Base-by-base conservation (phyloP, 1,140 invertebrate species). In the Drosophila nikananu region DNA sequence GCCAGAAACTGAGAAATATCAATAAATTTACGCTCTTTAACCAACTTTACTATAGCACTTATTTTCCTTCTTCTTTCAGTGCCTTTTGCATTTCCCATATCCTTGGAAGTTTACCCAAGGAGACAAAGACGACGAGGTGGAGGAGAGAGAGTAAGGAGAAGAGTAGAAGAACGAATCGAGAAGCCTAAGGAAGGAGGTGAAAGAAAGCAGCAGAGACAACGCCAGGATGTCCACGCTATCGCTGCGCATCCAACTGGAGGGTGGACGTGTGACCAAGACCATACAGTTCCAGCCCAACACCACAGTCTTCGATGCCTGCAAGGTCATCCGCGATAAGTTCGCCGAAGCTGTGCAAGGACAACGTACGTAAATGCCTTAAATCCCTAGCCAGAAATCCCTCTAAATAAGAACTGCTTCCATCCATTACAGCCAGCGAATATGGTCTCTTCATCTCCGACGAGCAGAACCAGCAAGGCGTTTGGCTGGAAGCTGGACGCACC, bases 281-380 rank as follows among this genome's bases (percentile, higher is more conserved):
- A 99, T 99, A 95, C 98, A 99, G 94, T 99, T 99, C 93, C 97
- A 99, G 93, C 97, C 98, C 15, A 96, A 97, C 81, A 99, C 97
- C 52, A 96, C 96, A 55, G 97, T 99, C 39, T 98, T 97, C 94
- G 98, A 99, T 94, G 98, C 98, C 7, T 99, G 98, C 93, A 95
- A 96, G 92, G 96, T 99, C 80, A 99, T 99, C 83, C 94, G 98
- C 75, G 98, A 99, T 93, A 99, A 99, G 94, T 96, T 99, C 49
- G 94, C 96, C 7, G 98, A 99, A 93, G 96, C 96, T 19, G 97
- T 96, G 89, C 94, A 96, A 78, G 97, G 96, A 83, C 96, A 97
- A 94, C 95, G 97, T 98, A 94, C 96, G 95, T 95, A 6, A 13
- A 48, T 12, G n/a, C 25, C 10, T 21, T 55, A 1, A 35, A 4